Evolutionary conservation across 2,113 vertebrate species (phyloP), one percentile per base, ranked within the genome.

Genomic region (Murina feae): DNA sequence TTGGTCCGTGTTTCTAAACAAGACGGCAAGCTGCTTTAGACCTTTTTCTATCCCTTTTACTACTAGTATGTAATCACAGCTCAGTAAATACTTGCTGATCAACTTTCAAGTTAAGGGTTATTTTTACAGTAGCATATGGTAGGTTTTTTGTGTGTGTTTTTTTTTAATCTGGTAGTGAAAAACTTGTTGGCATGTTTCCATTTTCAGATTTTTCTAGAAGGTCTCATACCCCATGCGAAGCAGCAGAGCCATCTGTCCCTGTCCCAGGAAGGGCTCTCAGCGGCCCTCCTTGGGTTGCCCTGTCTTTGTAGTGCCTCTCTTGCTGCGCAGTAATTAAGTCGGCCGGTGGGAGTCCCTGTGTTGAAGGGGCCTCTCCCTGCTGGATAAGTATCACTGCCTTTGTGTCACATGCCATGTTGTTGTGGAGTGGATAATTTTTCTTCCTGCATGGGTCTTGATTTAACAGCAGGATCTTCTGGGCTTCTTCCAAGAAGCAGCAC

Each of bases 391-490:
- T 58, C 49, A 1, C 49, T 44, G 65, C n/a, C 82, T 89, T 94
- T 96, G 58, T 93, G 96, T 93, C 79, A 49, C 87, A 42, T 68
- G 89, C 51, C 79, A 23, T 79, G 68, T 81, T 85, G 85, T 35
- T 92, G 90, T 95, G 95, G 28, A 68, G 17, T 6, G 25, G 66
- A 16, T 90, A 9, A 42, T 94, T 89, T 71, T 93, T 94, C 35
- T 94, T 94, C 47, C 79, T 47, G 42, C 53, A 1, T 32, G 44
- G 35, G 49, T 90, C 90, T 92, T 68, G 81, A 58, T 82, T 90
- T 93, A 95, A 88, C 96, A 96, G 82, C 88, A 84, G 89, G 95
- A 58, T 75, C 42, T n/a, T 85, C 47, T 85, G 95, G 89, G 53
- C 66, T 91, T 92, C 89, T 91, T 97, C 94, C 88, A 93, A 90